Evolutionary conservation across 2,797 vertebrate genomes (phyloP).

Genomic region (Macrochelys suwanniensis): DNA sequence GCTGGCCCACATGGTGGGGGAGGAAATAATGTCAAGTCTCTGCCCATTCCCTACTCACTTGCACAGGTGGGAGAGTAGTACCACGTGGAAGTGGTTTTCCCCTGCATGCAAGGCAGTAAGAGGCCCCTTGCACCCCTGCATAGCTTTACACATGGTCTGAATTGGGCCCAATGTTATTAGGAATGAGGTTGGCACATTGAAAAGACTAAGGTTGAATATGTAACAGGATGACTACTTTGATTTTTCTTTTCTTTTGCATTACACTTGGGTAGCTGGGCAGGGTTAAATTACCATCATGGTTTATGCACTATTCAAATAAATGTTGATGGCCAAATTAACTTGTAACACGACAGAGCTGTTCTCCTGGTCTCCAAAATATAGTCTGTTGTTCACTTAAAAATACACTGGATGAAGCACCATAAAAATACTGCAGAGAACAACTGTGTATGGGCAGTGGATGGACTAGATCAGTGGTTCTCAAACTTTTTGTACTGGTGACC

Average conservation of each 20-base stretch:
- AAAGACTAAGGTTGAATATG: conserved; percentile 25
- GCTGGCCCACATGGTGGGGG: background rate
- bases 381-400: conserved; percentile 16
- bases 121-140: background rate
- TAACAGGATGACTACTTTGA: conserved; percentile 2
- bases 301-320: background rate
- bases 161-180: background rate
- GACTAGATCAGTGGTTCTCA: background rate
- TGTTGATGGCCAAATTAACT: background rate
- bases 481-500: no score
- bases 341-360: background rate
- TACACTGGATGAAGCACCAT: background rate
- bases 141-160: background rate
- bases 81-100: conserved; percentile 23
- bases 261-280: background rate
- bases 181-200: background rate
- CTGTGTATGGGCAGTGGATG: background rate
- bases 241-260: conserved; percentile 15
- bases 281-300: background rate
- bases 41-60: background rate
- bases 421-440: conserved; percentile 6
- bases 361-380: background rate
- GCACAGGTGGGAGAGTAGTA: background rate
- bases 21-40: background rate
- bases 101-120: conserved; percentile 3